Evolutionary conservation across 1,140 invertebrate genomes (phyloP), one percentile per base, ranked within the genome.

Genomic region (Portunus trituberculatus): DNA sequence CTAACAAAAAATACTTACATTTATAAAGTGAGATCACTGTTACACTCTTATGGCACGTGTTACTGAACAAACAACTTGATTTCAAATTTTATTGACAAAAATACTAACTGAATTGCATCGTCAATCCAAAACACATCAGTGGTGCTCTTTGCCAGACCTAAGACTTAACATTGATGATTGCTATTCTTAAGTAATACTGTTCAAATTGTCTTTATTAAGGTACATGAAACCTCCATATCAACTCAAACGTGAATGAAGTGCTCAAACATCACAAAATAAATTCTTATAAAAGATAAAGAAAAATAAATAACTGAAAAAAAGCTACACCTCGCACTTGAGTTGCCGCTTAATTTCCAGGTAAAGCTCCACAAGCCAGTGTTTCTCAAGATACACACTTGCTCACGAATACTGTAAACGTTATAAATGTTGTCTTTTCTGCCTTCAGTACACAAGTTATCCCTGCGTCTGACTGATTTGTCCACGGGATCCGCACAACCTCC

Each of bases 171-270:
- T 76, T n/a, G 20, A 76, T 76, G 20, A 76, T n/a, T 76, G 67
- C 67, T 76, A 76, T 76, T 25, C 67, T 76, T 76, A 76, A 29
- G 31, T 92, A 14, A 76, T 76, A 92, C 76, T 76, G 67, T 76
- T 76, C 67, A 76, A n/a, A 76, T 76, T n/a, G n/a, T 76, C 67
- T 76, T 76, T n/a, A n/a, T 76, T 59, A 59, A 12, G 67, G 20
- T 76, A 76, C 67, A 76, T 20, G 20, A n/a, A n/a, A 76, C 25
- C 20, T 76, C n/a, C n/a, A 76, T n/a, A 7, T n/a, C 67, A 76
- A n/a, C n/a, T 76, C 25, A 20, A n/a, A 76, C 20, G 20, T 76
- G 67, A 76, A 2, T n/a, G 67, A 76, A 76, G 67, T n/a, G 20
- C 6, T 76, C 6, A 25, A 76, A n/a, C 67, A 7, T 76, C 67